These are phyloP conservation scores for Mystacornis crossleyi DNA, from an alignment of 2,113 vertebrate genomes.

Conservation along the genomic window DNA sequence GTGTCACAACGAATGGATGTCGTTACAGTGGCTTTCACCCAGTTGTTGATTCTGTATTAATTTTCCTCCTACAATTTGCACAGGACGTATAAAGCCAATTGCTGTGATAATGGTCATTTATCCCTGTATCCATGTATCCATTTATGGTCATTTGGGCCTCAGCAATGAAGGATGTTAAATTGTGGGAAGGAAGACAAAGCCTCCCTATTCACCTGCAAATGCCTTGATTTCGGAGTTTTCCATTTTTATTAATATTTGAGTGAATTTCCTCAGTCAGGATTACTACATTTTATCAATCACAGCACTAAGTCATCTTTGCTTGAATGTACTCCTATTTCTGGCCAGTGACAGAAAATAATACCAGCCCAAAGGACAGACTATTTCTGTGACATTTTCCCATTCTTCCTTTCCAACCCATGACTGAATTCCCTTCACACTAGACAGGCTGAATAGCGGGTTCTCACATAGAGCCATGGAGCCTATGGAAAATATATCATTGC, in stretches of 20 bases:
- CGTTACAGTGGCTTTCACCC: neutral
- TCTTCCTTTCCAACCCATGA: neutral
- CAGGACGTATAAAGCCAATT: neutral
- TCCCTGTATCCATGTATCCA: neutral
- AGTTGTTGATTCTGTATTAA: neutral
- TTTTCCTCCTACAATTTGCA: slow-evolving; percentile 9
- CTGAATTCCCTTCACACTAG: neutral
- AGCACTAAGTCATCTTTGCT: neutral
- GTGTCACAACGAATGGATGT: neutral
- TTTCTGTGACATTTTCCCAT: neutral
- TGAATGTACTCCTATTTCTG: rapidly evolving
- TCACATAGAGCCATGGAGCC: neutral
- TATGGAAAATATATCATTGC: neutral
- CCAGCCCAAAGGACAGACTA: neutral
- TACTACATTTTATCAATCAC: neutral
- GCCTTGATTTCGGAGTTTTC: neutral
- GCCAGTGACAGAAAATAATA: neutral
- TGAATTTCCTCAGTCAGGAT: neutral
- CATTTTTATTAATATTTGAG: neutral
- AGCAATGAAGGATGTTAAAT: neutral
- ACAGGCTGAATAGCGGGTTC: neutral
- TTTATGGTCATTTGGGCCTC: neutral
- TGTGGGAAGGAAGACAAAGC: neutral
- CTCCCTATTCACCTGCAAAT: neutral
- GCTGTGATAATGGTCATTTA: neutral